phyloP scores from a whole-genome alignment of 2,113 vertebrate genomes.

The Plestiodon gilberti region DNA sequence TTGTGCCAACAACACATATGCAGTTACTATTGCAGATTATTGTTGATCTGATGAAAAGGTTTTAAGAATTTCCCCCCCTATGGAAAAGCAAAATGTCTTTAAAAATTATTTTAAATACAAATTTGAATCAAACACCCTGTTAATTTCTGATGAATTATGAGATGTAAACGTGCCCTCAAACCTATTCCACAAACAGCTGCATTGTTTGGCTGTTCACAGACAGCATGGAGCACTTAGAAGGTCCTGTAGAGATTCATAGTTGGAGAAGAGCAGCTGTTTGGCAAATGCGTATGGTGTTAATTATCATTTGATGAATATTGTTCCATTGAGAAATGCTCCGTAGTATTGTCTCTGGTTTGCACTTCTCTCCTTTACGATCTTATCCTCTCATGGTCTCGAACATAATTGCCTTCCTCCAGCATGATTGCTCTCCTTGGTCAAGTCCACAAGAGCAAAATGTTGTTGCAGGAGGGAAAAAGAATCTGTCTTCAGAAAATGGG shows the following conservation, averaged over 20 bases:
- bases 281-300: neutral
- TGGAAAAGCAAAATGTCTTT: neutral
- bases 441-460: neutral
- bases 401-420: neutral
- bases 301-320: conserved; percentile 27
- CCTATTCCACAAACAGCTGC: conserved; percentile 8
- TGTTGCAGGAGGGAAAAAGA: neutral
- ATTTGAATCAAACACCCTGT: neutral
- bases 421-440: neutral
- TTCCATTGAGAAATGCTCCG: conserved; percentile 1
- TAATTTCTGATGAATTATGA: conserved; percentile 10
- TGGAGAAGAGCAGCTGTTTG: conserved; percentile 16
- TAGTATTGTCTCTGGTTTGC: conserved; percentile 5
- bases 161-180: neutral
- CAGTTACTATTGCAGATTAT: neutral
- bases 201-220: neutral
- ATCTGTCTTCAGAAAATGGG: neutral
- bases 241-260: neutral
- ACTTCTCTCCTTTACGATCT: conserved; percentile 4
- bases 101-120: neutral
- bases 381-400: neutral
- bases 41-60: neutral
- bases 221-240: neutral
- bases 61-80: neutral
- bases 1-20: neutral